Evolutionary conservation across 2,113 vertebrate species (phyloP).

Genomic region (Heterocephalus glaber): DNA sequence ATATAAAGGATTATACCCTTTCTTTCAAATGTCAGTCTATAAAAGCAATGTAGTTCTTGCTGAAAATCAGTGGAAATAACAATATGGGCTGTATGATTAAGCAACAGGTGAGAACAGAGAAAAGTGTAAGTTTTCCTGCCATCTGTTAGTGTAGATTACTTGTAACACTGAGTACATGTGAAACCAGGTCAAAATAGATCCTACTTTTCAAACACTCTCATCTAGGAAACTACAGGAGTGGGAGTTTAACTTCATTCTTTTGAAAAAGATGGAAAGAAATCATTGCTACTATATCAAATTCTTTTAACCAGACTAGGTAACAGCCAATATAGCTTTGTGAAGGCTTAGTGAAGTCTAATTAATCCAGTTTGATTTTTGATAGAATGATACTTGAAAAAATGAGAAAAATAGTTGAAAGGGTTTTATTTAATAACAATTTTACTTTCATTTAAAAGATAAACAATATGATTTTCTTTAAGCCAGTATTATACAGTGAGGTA

Average conservation of each 20-base stretch:
- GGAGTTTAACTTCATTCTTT: neutral
- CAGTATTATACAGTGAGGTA: neutral
- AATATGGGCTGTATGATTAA: neutral
- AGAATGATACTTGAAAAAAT: conserved; percentile 1
- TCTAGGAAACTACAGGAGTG: neutral
- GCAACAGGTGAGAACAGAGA: neutral
- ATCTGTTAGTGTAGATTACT: neutral
- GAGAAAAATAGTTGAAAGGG: neutral
- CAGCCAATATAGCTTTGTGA: neutral
- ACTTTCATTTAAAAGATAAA: conserved; percentile 8
- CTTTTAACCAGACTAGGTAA: neutral
- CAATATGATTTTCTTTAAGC: conserved; percentile 11
- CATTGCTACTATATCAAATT: neutral
- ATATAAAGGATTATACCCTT: neutral
- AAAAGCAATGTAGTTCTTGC: neutral
- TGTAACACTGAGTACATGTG: neutral
- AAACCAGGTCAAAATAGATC: neutral
- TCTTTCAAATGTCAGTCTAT: neutral
- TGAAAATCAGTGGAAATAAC: neutral
- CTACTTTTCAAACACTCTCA: neutral
- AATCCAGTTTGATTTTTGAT: neutral
- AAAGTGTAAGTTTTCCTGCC: neutral
- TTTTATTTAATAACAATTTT: conserved; percentile 31
- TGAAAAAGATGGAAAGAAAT: neutral
- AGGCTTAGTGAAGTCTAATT: neutral